Base-by-base conservation (phyloP, 1,140 invertebrate genomes). In the Papilio dardanus region DNA sequence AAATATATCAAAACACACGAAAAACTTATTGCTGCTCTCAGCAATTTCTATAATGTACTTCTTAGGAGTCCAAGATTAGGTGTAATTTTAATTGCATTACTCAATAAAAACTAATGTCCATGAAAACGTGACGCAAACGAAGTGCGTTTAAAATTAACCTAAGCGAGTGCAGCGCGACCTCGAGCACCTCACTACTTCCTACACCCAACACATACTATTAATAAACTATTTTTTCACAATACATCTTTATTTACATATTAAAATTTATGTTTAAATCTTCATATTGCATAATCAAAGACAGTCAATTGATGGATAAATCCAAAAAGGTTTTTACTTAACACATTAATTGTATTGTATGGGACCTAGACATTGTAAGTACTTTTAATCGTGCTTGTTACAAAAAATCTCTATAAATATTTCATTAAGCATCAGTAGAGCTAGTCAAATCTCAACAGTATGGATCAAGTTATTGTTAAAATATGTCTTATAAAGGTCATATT, bases 151-250 rank as follows among this genome's bases (percentile, higher is more conserved):
- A 71, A 78, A 74, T 71, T 76, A 79, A 76, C 76, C 74, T 77
- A 75, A 77, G 71, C n/a, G n/a, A 62, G 65, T 77, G 78, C 62
- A 77, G 69, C 67, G 77, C 76, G 80, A 81, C 75, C 74, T 66
- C 79, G 74, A 74, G 40, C 37, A 71, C 37, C 68, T 46, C 31
- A 71, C 37, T 30, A 50, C 68, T 71, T 21, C n/a, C n/a, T n/a
- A 50, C 5, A 50, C 46, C 5, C 4, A 19, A 19, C 46, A 50
- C 46, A 19, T 50, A n/a, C n/a, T 3, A 19, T 8, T 37, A 19
- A 3, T 19, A 19, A n/a, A 50, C 3, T 50, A 50, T 21, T 50
- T 19, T 2, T 19, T 50, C n/a, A 66, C 3, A 66, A 66, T 28
- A 66, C 14, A 66, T 19, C n/a, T n/a, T 3, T 46, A 46, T 46